These are phyloP conservation scores for Acleris sparsana DNA, from an alignment of 2,888 invertebrate genomes.

Conservation along the genomic window DNA sequence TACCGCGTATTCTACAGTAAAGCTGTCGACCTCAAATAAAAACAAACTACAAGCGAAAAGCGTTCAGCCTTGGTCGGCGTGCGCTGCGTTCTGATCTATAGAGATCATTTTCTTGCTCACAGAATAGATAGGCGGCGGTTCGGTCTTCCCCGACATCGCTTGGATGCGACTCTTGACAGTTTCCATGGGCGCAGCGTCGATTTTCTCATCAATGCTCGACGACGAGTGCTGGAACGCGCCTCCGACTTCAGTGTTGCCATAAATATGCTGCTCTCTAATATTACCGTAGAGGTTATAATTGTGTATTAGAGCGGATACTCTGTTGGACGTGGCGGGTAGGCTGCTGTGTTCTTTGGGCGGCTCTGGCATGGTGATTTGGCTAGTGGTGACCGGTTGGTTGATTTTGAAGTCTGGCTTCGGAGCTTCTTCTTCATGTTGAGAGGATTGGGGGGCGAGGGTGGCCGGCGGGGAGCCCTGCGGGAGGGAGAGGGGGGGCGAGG, in stretches of 20 bases:
- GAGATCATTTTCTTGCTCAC: slow-evolving; percentile 74
- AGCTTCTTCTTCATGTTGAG: slow-evolving; percentile 47
- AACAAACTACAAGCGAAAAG: slow-evolving; percentile 63
- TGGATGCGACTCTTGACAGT: slow-evolving; percentile 76
- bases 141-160: slow-evolving; percentile 70
- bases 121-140: slow-evolving; percentile 73
- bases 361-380: slow-evolving; percentile 50
- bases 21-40: slow-evolving; percentile 55
- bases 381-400: slow-evolving; percentile 77
- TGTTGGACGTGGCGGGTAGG: slow-evolving; percentile 66
- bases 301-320: slow-evolving; percentile 76
- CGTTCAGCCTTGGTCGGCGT: slow-evolving; percentile 68
- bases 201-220: slow-evolving; percentile 61
- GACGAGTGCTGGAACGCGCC: slow-evolving; percentile 58
- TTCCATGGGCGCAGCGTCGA: slow-evolving; percentile 69
- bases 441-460: slow-evolving; percentile 57
- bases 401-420: slow-evolving; percentile 76
- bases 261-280: slow-evolving; percentile 72
- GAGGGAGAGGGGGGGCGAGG: slow-evolving; percentile 2
- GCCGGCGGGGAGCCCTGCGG: slow-evolving; percentile 48
- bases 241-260: slow-evolving; percentile 70
- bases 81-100: slow-evolving; percentile 62
- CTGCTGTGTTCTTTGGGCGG: slow-evolving; percentile 71
- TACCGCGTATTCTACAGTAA: slow-evolving; percentile 45
- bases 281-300: slow-evolving; percentile 78